Conservation (phyloP, 1,140 invertebrate species). For the Neelides sp. region DNA sequence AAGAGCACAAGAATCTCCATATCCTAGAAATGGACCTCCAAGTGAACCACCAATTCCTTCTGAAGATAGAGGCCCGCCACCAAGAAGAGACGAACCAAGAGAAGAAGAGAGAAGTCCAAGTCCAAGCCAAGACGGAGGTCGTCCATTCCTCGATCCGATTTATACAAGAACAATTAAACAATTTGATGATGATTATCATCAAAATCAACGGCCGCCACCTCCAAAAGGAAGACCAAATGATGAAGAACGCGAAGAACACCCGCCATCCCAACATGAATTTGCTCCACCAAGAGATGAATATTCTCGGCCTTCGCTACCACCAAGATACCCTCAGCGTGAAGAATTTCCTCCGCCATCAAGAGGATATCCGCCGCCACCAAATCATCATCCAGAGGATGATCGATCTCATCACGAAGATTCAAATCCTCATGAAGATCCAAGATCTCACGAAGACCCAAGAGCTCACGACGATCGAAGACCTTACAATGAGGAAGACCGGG, state of each 20-base stretch:
- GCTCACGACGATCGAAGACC: not conserved
- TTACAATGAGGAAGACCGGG: not conserved
- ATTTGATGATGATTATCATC: conserved; percentile 18
- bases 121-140: not conserved
- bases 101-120: not conserved
- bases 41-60: not conserved
- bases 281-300: too few relatives aligned
- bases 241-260: not conserved
- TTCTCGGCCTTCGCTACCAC: too few relatives aligned
- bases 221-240: not conserved
- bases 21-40: not conserved
- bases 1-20: not conserved
- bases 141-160: conserved; percentile 22
- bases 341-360: too few relatives aligned
- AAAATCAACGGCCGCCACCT: conserved; percentile 1
- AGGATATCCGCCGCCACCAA: too few relatives aligned
- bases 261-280: too few relatives aligned
- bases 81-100: conserved; percentile 9
- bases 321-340: too few relatives aligned
- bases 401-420: too few relatives aligned
- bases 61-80: not conserved
- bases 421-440: too few relatives aligned
- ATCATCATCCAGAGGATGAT: too few relatives aligned
- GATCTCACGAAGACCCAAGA: not conserved
- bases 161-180: conserved; percentile 28